These are phyloP conservation scores for Seriola quinqueradiata DNA, from an alignment of 2,113 vertebrate species.

Conservation along the genomic window DNA sequence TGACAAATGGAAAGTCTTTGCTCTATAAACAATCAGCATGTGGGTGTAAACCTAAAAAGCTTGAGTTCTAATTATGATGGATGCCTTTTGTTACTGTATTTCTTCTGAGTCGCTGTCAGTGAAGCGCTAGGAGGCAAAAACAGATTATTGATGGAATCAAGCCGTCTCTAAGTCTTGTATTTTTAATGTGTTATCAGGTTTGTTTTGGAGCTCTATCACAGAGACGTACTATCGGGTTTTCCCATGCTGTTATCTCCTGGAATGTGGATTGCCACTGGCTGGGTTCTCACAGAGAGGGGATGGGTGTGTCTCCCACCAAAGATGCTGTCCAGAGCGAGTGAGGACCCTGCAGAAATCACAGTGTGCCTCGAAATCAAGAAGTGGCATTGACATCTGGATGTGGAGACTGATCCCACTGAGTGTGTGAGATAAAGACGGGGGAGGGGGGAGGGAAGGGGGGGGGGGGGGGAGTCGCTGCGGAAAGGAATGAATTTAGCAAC, in stretches of 20 bases:
- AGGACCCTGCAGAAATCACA: slow-evolving; percentile 44
- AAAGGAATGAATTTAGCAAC: neutral
- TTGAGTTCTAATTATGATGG: slow-evolving; percentile 56
- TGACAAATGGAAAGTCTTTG: slow-evolving; percentile 60
- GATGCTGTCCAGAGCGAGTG: slow-evolving; percentile 58
- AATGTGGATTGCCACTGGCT: slow-evolving; percentile 63
- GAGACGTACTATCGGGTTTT: slow-evolving; percentile 54
- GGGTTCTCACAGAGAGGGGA: slow-evolving; percentile 57
- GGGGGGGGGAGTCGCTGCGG: neutral
- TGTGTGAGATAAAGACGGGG: slow-evolving; percentile 20
- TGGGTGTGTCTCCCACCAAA: slow-evolving; percentile 61
- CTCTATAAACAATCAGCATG: slow-evolving; percentile 66
- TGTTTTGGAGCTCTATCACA: slow-evolving; percentile 67
- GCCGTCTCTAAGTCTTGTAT: slow-evolving; percentile 35
- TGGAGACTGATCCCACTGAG: slow-evolving; percentile 5
- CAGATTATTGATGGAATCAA: slow-evolving; percentile 52
- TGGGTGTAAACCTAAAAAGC: slow-evolving; percentile 61
- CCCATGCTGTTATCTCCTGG: slow-evolving; percentile 73
- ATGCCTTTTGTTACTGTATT: slow-evolving; percentile 55
- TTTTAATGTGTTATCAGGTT: slow-evolving; percentile 55
- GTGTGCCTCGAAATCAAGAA: slow-evolving; percentile 47
- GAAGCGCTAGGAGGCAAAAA: slow-evolving; percentile 17
- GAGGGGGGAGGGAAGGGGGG: neutral
- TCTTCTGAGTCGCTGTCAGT: slow-evolving; percentile 37
- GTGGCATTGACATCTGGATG: slow-evolving; percentile 29